Conservation (phyloP, 2,797 vertebrate species). For the Tadarida brasiliensis region DNA sequence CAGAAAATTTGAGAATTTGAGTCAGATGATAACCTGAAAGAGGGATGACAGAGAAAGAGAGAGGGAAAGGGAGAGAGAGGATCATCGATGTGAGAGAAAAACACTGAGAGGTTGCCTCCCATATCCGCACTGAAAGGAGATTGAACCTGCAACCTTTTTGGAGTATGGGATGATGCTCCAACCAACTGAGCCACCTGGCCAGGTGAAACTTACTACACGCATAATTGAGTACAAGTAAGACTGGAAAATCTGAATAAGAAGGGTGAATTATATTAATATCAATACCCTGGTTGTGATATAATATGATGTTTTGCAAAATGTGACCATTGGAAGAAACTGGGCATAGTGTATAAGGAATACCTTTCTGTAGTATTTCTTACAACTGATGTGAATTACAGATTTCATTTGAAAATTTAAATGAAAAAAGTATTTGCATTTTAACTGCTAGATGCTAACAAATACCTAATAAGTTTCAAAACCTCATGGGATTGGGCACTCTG, state of each 20-base stretch:
- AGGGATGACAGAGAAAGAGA: neutral
- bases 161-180: neutral
- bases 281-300: neutral
- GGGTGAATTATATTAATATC: neutral
- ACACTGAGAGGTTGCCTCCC: neutral
- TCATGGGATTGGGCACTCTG: neutral
- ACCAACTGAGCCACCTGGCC: neutral
- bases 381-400: neutral
- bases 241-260: neutral
- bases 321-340: neutral
- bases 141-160: neutral
- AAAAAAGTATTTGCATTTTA: neutral
- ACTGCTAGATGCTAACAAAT: slow-evolving; percentile 3
- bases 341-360: neutral
- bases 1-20: slow-evolving; percentile 24
- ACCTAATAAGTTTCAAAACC: neutral
- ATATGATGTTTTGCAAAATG: neutral
- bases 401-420: slow-evolving; percentile 12
- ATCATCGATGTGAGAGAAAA: neutral
- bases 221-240: neutral
- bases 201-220: neutral
- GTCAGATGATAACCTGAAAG: neutral
- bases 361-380: slow-evolving; percentile 24
- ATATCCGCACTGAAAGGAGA: neutral
- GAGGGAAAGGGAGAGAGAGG: neutral